Evolutionary conservation across 2,113 vertebrate genomes (phyloP), one percentile per base, ranked within the genome.

Genomic region (Calidris pugnax): DNA sequence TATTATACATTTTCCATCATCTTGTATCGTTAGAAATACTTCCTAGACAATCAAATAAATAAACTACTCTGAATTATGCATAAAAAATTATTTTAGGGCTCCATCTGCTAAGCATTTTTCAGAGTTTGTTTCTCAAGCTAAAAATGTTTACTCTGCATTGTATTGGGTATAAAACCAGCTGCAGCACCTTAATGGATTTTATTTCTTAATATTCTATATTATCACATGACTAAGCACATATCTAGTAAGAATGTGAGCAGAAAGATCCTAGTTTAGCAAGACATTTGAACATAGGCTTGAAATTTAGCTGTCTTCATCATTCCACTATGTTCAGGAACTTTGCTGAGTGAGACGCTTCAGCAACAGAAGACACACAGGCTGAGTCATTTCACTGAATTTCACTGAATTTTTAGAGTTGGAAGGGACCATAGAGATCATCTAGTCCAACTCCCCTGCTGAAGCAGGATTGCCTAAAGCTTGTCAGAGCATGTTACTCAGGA

Each of bases 51-150:
- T 37, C 53, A 95, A 92, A 90, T 41, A 92, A 87, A 92, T 63
- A 90, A 87, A 69, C 43, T 78, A 26, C 45, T 88, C 73, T 92
- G 88, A 94, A 91, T 94, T 93, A 87, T 89, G 84, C 72, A 95
- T 94, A 73, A 81, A 82, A 95, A 71, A 69, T 28, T 94, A 93
- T 90, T 95, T 95, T 76, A 75, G 23, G 19, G 4, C 24, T 81
- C 93, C 57, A 89, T 87, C 60, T 93, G 84, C 63, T 56, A 90
- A 55, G 21, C 19, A 39, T 41, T 85, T 86, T 81, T 92, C 56
- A 21, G 17, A 68, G 15, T 23, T 78, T 82, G 6, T 85, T 89
- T 92, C 66, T 89, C 43, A 90, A 74, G 43, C 74, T 81, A 48
- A 92, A 95, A 94, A 87, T 75, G 27, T 96, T 96, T 91, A 39